Evolutionary conservation across 2,797 vertebrate species (phyloP).

Genomic region (Notamacropus eugenii): DNA sequence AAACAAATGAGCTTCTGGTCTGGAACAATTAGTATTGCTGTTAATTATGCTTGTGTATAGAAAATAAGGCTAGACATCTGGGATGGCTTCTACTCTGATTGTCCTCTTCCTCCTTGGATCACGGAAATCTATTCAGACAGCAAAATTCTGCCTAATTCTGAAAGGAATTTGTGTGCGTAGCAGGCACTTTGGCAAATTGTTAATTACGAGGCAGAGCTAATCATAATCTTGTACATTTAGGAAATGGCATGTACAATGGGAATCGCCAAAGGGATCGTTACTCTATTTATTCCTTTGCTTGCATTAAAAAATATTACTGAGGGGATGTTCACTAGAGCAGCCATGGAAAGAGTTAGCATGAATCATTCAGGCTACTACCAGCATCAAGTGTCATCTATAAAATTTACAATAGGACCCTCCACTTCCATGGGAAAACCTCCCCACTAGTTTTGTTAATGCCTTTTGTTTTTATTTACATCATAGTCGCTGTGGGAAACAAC

Average conservation of each 20-base stretch:
- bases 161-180: constrained; percentile 82
- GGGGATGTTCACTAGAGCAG: constrained; percentile 6
- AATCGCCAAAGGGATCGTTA: constrained; percentile 78
- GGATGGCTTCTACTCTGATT: constrained; percentile 82
- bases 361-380: constrained; percentile 57
- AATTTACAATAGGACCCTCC: constrained; percentile 28
- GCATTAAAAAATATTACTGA: constrained; percentile 64
- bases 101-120: constrained; percentile 80
- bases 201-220: constrained; percentile 85
- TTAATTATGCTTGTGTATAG: constrained; percentile 82
- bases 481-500: neutral
- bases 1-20: constrained; percentile 85
- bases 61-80: constrained; percentile 82
- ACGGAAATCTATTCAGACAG: constrained; percentile 85
- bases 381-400: constrained; percentile 52
- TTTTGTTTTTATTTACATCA: neutral
- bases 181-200: constrained; percentile 85
- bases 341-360: constrained; percentile 55
- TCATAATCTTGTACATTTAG: constrained; percentile 85
- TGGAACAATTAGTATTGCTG: constrained; percentile 84
- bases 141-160: constrained; percentile 83
- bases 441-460: neutral
- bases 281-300: constrained; percentile 77
- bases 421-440: neutral
- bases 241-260: constrained; percentile 77